Conservation (phyloP, 2,888 invertebrate species). For the Lasioglossum zephyrum region DNA sequence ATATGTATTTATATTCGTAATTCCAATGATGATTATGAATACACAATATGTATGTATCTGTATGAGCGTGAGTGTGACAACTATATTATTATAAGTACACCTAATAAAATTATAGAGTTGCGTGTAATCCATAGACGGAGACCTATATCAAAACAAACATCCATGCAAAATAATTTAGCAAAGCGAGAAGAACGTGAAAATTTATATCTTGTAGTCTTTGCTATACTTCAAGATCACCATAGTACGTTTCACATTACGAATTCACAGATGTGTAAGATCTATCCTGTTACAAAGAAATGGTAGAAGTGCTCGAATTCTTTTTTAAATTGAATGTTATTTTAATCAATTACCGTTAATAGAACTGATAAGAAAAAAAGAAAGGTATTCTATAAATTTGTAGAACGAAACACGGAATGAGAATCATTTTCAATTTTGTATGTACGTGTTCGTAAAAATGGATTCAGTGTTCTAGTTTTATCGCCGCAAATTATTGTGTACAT, state of each 20-base stretch:
- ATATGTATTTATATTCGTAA: slow-evolving; percentile 44
- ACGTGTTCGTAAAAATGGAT: slow-evolving; percentile 1
- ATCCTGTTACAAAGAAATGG: slow-evolving; percentile 10
- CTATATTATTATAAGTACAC: slow-evolving; percentile 61
- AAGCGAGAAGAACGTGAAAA: slow-evolving; percentile 40
- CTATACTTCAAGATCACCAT: slow-evolving; percentile 58
- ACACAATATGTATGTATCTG: slow-evolving; percentile 50
- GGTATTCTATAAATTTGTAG: not conserved
- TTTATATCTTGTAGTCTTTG: slow-evolving; percentile 52
- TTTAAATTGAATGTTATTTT: slow-evolving; percentile 13
- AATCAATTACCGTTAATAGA: slow-evolving; percentile 1
- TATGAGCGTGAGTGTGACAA: slow-evolving; percentile 54
- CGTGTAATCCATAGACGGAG: slow-evolving; percentile 60
- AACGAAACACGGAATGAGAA: not conserved
- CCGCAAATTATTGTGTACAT: not conserved
- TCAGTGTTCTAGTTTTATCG: slow-evolving; percentile 11
- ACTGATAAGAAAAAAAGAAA: not conserved
- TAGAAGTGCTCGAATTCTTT: slow-evolving; percentile 12
- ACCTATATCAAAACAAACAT: slow-evolving; percentile 50
- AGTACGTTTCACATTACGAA: slow-evolving; percentile 44
- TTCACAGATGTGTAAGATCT: slow-evolving; percentile 47
- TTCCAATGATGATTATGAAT: slow-evolving; percentile 30
- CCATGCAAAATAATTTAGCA: slow-evolving; percentile 46
- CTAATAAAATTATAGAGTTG: slow-evolving; percentile 58
- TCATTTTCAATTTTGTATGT: slow-evolving; percentile 1